Evolutionary conservation across 2,888 invertebrate genomes (phyloP), one percentile per base, ranked within the genome.

Genomic region (Strigamia crassipes): DNA sequence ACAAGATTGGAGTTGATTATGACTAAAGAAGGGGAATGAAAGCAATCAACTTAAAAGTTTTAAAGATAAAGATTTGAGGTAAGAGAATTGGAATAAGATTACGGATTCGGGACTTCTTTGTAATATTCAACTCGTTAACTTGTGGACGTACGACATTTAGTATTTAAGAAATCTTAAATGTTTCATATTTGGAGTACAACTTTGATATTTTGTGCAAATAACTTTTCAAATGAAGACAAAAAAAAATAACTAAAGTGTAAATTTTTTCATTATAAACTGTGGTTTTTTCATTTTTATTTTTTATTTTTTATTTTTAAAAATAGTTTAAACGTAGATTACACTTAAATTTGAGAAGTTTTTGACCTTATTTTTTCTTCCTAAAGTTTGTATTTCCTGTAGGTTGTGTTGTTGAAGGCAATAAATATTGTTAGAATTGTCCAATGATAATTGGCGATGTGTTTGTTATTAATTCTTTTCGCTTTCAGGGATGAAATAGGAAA

Each of bases 1-100:
- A 78, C 38, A 66, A 38, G 81, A 82, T 82, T 73, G 82, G 82
- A 31, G 84, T 84, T 80, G 83, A 84, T 80, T 83, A 84, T 73
- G 79, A 79, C 78, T 82, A 83, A 81, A 83, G 83, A 82, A 78
- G 77, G 82, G 82, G 82, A 56, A 56, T 18, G 18, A 18, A 56
- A 21, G 56, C 56, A 21, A 38, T 56, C 56, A 21, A 6, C 56
- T 18, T 46, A 18, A 56, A 18, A 4, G 56, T 56, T 56, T 56
- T 56, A 56, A 56, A 56, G 56, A 18, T 18, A 56, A 18, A 18
- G 18, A 56, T 82, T 81, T 38, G 79, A 41, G 23, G 46, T 56
- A 18, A 9, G 18, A 21, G 1, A 18, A 46, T 46, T 46, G 0
- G 46, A n/a, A n/a, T 2, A 46, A 13, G 46, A 46, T 46, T n/a